These are phyloP conservation scores for Molothrus aeneus DNA, from an alignment of 2,797 vertebrate species.

Conservation along the genomic window DNA sequence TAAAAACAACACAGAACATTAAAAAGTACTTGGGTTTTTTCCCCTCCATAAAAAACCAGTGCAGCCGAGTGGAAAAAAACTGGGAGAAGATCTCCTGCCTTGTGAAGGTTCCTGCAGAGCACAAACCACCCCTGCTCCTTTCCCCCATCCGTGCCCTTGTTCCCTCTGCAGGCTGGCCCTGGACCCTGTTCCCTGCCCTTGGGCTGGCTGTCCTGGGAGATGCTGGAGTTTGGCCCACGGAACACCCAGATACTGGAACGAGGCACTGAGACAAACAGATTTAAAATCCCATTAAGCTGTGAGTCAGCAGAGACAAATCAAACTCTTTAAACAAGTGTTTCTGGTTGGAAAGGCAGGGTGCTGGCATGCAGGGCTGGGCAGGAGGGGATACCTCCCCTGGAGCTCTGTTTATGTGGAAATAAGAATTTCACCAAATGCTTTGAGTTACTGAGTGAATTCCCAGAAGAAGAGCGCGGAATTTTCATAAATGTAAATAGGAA, in stretches of 20 bases:
- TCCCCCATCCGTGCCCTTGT: accelerated
- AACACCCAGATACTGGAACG: not conserved
- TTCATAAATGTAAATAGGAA: not conserved
- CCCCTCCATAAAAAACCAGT: not conserved
- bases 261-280: not conserved
- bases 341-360: not conserved
- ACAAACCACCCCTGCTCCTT: accelerated
- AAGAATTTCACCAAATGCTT: not conserved
- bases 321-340: not conserved
- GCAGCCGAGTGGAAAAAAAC: not conserved
- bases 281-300: not conserved
- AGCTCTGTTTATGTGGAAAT: accelerated
- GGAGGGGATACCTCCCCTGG: not conserved
- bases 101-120: not conserved
- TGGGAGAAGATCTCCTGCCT: not conserved
- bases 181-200: not conserved
- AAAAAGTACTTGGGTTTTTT: not conserved
- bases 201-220: not conserved
- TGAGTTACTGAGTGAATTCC: not conserved
- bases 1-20: not conserved
- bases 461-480: not conserved
- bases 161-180: accelerated
- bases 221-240: not conserved
- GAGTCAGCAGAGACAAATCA: not conserved
- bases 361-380: not conserved